Evolutionary conservation across 92 coral and sea anemone species (phyloP), one percentile per base, ranked within the genome.

Genomic region (Zoanthus solanderi): DNA sequence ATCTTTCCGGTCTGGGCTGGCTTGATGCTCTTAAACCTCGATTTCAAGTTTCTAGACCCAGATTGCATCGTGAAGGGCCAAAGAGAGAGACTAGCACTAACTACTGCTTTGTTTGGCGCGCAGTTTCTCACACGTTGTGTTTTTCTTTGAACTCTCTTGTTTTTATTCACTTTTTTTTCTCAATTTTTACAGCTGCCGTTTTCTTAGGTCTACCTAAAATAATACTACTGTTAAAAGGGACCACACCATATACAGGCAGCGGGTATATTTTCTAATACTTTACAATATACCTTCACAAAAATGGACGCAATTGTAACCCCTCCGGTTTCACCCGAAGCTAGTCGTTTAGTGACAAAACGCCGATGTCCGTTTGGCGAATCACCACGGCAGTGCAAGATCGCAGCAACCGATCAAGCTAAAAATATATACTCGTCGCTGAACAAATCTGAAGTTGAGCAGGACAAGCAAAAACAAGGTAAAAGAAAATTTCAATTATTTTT

Each of bases 311-410:
- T 85, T 45, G 16, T 83, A 48, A 89, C 92, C 17, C 93, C 92
- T 47, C 98, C 96, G 54, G 71, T 88, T 60, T 95, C 98, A 12
- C 96, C 98, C 34, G 92, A 93, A 65, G 89, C 76, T 5, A 95
- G 93, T 75, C 96, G 94, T n/a, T 92, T 95, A 2, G 92, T 89
- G 10, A 95, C 98, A 31, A 95, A 95, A 79, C 94, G 98, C 66
- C 94, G 98, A 16, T 95, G 98, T 17, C 98, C 98, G 1, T 95
- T 95, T 83, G 98, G 98, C 67, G 98, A 93, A 78, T 93, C 96
- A 5, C 96, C 98, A 0, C 94, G 89, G 53, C 94, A 92, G 10
- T 61, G 72, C 78, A 94, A 94, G 65, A 23, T 90, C 1, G 90
- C 92, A 3, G 95, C 93, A 15, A 83, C 76, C 45, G 61, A 72